Conservation (phyloP, 2,113 vertebrate genomes). For the Aphyosemion australe region DNA sequence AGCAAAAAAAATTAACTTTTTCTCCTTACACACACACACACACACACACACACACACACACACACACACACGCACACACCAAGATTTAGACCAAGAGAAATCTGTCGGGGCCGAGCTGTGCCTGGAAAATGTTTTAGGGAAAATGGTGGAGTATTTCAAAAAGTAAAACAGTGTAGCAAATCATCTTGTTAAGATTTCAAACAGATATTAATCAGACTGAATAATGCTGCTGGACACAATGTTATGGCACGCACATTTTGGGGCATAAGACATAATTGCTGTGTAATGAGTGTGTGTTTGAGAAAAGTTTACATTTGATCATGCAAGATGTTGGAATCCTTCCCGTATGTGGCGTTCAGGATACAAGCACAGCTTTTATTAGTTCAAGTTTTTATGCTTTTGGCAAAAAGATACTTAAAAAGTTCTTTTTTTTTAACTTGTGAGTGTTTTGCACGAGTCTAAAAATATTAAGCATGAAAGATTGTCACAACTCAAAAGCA, state of each 20-base stretch:
- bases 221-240: conserved; percentile 39
- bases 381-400: background rate
- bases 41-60: too few species aligned
- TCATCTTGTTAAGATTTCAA: conserved; percentile 54
- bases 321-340: conserved; percentile 8
- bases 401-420: background rate
- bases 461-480: too few species aligned
- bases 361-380: conserved; percentile 22
- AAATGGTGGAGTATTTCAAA: conserved; percentile 36
- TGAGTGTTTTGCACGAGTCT: too few species aligned
- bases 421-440: too few species aligned
- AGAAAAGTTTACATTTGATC: conserved; percentile 35
- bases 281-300: conserved; percentile 12
- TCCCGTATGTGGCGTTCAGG: conserved; percentile 11
- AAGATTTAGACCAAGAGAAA: conserved; percentile 34
- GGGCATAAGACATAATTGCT: conserved; percentile 18
- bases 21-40: conserved; percentile 7
- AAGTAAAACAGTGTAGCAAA: conserved; percentile 43
- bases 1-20: conserved; percentile 28
- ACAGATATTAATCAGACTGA: conserved; percentile 61
- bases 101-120: conserved; percentile 42
- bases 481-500: background rate
- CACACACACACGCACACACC: background rate
- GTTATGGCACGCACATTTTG: conserved; percentile 41
- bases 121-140: conserved; percentile 48